Base-by-base conservation (phyloP, 2,113 vertebrate species). In the Gopherus evgoodei region DNA sequence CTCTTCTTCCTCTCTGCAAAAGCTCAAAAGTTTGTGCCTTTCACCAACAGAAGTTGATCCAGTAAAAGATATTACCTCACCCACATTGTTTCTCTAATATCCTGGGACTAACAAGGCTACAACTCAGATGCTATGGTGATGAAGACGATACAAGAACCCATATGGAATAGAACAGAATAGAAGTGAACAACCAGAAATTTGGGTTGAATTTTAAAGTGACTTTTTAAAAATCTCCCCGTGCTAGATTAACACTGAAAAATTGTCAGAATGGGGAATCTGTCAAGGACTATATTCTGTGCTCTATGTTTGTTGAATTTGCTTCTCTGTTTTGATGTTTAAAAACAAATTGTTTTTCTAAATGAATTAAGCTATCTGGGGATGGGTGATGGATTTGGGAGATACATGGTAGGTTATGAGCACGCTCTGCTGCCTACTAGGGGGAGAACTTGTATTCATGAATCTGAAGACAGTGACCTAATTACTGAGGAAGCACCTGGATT, bases 391-490 rank as follows among this genome's bases (percentile, higher is more conserved):
- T 97, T 97, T 86, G 69, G 87, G 84, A 97, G 94, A 88, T 92
- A 85, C 52, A 57, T 89, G 79, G 94, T 78, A 94, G 69, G 90
- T 89, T 96, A 93, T 0, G 82, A 97, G 97, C 97, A 96, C 97
- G 97, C 96, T 97, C 97, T 54, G 78, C 90, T 95, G 9, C 86
- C 91, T 97, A 93, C 95, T 96, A 83, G 17, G 59, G 96, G 97
- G 94, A 97, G 93, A 65, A 93, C 84, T 91, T 93, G 87, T 88
- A 91, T 96, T 94, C 91, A 89, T 94, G 95, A 95, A 97, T 96
- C 96, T 95, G 94, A 95, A 97, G 94, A 95, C 93, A 92, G 38
- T 97, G 95, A 97, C 97, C 97, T 95, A 97, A 91, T 98, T 98
- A 97, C 95, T 91, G 79, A 96, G 87, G 91, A 78, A 94, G 93